A percentile compares a stretch with the other conserved stretches of the same genome.
Evolutionary conservation across 2,113 vertebrate species (phyloP).

Genomic region (Mirounga angustirostris): DNA sequence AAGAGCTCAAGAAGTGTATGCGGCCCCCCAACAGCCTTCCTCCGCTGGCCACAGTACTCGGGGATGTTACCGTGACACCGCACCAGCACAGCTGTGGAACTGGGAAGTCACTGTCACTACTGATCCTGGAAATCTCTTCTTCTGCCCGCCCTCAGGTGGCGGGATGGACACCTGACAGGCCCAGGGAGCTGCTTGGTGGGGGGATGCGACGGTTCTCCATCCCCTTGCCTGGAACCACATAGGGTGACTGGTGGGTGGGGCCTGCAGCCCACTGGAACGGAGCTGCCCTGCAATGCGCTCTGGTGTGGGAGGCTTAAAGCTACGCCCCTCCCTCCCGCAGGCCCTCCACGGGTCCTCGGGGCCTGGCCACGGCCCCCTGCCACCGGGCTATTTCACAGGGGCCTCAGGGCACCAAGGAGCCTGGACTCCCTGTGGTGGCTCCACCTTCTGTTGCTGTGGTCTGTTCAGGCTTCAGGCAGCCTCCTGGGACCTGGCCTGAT

Average conservation of each 20-base stretch:
- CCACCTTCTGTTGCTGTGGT: not conserved
- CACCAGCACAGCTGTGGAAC: not conserved
- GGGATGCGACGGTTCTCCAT: not conserved
- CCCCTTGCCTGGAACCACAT: not conserved
- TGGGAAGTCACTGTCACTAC: not conserved
- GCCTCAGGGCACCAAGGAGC: not conserved
- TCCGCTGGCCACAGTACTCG: not conserved
- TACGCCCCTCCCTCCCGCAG: not conserved
- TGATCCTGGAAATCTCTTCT: not conserved
- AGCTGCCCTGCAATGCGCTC: not conserved
- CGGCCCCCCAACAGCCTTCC: not conserved
- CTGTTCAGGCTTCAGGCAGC: not conserved
- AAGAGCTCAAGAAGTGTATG: not conserved
- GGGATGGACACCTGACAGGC: not conserved
- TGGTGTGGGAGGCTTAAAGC: not conserved
- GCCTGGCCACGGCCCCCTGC: fast-evolving
- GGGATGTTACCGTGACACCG: not conserved
- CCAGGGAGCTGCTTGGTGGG: not conserved
- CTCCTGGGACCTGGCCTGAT: not conserved
- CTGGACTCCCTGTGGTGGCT: not conserved
- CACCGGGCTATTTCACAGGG: not conserved
- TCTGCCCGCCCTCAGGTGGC: fast-evolving
- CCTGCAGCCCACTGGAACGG: not conserved
- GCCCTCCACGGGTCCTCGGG: not conserved
- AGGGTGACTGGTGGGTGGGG: not conserved